phyloP scores from a whole-genome alignment of 2,888 invertebrate genomes.

The Plutella xylostella region DNA sequence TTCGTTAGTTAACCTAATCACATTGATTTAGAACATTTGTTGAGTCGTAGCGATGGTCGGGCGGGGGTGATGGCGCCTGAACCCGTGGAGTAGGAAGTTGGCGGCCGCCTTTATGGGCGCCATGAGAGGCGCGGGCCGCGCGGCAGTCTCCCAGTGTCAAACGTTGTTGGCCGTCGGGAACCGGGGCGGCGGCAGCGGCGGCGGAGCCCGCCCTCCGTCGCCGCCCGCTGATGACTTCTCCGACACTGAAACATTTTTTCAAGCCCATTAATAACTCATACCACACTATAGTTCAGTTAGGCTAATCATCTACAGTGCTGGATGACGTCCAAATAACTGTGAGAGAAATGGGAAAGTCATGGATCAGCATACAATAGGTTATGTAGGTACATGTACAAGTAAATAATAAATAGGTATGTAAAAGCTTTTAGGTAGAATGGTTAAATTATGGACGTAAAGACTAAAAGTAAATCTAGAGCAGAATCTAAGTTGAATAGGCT shows the following conservation, averaged over 20 bases:
- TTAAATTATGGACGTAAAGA: too few relatives aligned
- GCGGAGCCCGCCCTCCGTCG: conserved; percentile 79
- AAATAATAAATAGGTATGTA: too few relatives aligned
- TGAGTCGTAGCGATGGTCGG: conserved; percentile 62
- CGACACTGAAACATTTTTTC: conserved; percentile 78
- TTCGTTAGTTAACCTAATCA: conserved; percentile 62
- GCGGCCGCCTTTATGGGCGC: conserved; percentile 76
- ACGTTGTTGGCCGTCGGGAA: conserved; percentile 80
- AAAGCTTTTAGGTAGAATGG: too few relatives aligned
- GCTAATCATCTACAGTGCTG: background rate
- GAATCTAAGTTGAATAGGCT: too few relatives aligned
- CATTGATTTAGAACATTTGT: conserved; percentile 70
- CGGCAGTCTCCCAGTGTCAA: conserved; percentile 78
- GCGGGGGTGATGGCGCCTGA: conserved; percentile 64
- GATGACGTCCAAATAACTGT: background rate
- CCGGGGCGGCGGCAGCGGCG: conserved; percentile 84
- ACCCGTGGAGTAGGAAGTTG: conserved; percentile 75
- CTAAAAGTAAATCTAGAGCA: too few relatives aligned
- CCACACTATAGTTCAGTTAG: background rate
- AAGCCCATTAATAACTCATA: too few relatives aligned
- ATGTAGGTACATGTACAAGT: too few relatives aligned
- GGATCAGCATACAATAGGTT: too few relatives aligned
- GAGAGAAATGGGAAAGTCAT: too few relatives aligned
- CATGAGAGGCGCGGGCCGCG: conserved; percentile 66
- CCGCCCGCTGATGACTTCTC: conserved; percentile 86